phyloP scores from a whole-genome alignment of 1,140 invertebrate species.

The Eufriesea mexicana region DNA sequence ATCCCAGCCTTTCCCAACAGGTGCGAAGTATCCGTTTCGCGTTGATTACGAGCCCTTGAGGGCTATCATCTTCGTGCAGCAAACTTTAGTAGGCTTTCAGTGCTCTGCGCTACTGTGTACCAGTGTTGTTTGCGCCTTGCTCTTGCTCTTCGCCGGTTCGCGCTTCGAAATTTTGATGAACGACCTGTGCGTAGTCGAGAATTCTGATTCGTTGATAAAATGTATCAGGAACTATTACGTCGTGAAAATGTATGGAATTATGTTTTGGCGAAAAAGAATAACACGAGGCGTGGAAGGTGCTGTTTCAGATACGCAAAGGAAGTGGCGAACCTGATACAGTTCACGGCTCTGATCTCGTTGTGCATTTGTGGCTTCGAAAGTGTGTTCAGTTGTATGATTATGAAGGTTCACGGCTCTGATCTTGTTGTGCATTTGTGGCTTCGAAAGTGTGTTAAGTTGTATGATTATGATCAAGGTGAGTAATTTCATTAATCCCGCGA shows the following conservation, averaged over 20 bases:
- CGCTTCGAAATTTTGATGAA: constrained; percentile 56
- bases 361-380: too few relatives aligned
- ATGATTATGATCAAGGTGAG: constrained; percentile 19
- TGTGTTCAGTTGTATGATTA: constrained; percentile 2
- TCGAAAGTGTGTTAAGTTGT: background rate
- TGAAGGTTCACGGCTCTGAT: background rate
- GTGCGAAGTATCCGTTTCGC: constrained; percentile 65
- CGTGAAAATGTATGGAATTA: background rate
- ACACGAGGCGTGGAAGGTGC: background rate
- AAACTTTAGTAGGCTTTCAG: constrained; percentile 54
- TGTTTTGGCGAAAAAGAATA: too few relatives aligned
- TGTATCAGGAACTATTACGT: background rate
- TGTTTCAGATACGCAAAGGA: constrained; percentile 13
- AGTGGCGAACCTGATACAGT: background rate
- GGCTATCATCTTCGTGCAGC: constrained; percentile 57
- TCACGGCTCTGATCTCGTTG: background rate
- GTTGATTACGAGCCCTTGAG: constrained; percentile 43
- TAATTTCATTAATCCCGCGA: accelerated
- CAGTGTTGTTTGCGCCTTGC: constrained; percentile 55
- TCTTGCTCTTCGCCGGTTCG: constrained; percentile 56
- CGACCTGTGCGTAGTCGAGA: background rate
- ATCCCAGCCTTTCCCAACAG: constrained; percentile 50
- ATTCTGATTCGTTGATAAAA: background rate
- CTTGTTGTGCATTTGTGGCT: background rate
- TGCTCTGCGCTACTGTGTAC: constrained; percentile 40